Conservation (phyloP, 1,140 invertebrate genomes). For the Ridgeia piscesae region DNA sequence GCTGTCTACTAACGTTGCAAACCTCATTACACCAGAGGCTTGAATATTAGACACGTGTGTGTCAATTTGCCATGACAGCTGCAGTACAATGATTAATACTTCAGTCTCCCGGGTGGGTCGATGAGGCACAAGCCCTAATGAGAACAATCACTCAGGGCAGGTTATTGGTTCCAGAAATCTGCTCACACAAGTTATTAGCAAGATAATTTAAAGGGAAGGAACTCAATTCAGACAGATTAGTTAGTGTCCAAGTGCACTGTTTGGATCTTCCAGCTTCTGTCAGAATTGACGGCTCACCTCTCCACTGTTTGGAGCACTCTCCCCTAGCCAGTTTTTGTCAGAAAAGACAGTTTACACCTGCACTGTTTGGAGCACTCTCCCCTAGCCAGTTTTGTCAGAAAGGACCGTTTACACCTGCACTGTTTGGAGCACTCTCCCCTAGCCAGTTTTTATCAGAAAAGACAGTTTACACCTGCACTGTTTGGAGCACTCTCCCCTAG, state of each 20-base stretch:
- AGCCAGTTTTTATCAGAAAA: no score
- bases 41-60: background rate
- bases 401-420: no score
- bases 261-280: background rate
- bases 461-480: no score
- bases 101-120: background rate
- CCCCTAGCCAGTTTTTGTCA: no score
- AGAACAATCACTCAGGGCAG: background rate
- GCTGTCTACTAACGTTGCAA: background rate
- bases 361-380: background rate
- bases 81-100: background rate
- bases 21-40: background rate
- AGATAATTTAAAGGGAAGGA: background rate
- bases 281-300: background rate
- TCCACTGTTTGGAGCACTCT: no score
- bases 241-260: background rate
- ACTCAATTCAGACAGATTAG: background rate
- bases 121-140: background rate
- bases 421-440: no score
- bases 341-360: background rate
- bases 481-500: no score
- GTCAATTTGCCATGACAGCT: background rate
- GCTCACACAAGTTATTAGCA: background rate
- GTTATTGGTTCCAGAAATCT: background rate
- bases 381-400: background rate